phyloP scores from a whole-genome alignment of 30 jellyfish, hydroid and myxozoan genomes.

The Cassiopea andromeda region DNA sequence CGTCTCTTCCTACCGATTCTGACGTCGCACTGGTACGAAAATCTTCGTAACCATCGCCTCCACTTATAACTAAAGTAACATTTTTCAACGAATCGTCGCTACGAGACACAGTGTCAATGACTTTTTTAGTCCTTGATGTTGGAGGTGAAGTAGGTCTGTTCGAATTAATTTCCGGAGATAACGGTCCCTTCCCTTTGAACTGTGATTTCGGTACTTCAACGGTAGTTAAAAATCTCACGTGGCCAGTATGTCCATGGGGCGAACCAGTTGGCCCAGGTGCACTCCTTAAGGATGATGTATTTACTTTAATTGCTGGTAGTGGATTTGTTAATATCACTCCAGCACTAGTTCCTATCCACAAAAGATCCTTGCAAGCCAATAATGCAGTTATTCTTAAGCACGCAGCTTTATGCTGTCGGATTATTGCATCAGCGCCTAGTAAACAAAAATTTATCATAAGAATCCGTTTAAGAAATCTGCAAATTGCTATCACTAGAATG shows the following conservation, averaged over 20 bases:
- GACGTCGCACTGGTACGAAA: conserved; percentile 90
- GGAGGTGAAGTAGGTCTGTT: conserved; percentile 47
- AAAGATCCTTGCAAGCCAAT: conserved; percentile 92
- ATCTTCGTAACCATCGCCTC: conserved; percentile 99
- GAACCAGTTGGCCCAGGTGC: conserved; percentile 98
- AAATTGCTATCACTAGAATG: too few relatives aligned
- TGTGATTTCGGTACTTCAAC: conserved; percentile 96
- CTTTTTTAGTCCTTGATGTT: conserved; percentile 51
- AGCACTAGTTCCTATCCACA: conserved; percentile 99
- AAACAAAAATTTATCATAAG: too few relatives aligned
- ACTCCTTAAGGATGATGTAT: conserved; percentile 81
- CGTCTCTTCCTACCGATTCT: conserved; percentile 99
- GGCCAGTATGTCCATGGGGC: conserved; percentile 99
- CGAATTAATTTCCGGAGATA: conserved; percentile 51
- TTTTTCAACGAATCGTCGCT: conserved; percentile 61
- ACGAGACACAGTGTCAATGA: conserved; percentile 37
- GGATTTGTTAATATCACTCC: conserved; percentile 98
- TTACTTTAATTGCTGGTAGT: conserved; percentile 84
- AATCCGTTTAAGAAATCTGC: too few relatives aligned
- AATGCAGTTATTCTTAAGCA: conserved; percentile 97
- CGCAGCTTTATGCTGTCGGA: conserved; percentile 98
- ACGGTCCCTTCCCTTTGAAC: conserved; percentile 57
- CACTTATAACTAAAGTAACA: conserved; percentile 93
- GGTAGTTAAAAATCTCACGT: conserved; percentile 95
- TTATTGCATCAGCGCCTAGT: conserved; percentile 98